Conservation (phyloP, 2,113 vertebrate species). For the Corythoichthys haematopterus region DNA sequence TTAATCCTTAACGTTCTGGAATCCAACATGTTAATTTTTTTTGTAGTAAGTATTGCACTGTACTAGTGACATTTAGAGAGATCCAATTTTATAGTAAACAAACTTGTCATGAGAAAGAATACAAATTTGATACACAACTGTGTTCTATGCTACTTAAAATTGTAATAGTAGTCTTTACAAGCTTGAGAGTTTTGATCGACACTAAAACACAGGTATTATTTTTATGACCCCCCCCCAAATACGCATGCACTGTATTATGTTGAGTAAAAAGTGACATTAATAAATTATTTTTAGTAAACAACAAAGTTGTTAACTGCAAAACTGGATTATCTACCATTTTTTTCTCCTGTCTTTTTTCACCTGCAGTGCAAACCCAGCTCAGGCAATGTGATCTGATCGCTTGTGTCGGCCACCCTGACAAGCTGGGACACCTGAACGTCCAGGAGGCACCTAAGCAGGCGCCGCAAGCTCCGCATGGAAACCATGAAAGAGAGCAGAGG, state of each 20-base stretch:
- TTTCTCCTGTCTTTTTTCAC: constrained; percentile 21
- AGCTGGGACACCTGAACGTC: constrained; percentile 45
- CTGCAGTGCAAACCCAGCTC: constrained; percentile 77
- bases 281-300: neutral
- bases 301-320: neutral
- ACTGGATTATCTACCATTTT: constrained; percentile 2
- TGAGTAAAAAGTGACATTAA: neutral
- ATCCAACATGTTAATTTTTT: neutral
- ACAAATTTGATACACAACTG: too few species aligned
- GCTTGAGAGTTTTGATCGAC: too few species aligned
- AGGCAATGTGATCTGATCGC: constrained; percentile 82
- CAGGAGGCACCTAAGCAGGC: constrained; percentile 35
- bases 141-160: too few species aligned
- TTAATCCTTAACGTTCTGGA: neutral
- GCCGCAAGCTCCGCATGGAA: constrained; percentile 5
- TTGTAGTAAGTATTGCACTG: too few species aligned
- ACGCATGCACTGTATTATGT: neutral
- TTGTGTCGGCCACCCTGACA: constrained; percentile 72
- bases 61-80: too few species aligned
- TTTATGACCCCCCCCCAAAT: too few species aligned
- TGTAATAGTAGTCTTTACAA: too few species aligned
- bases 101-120: too few species aligned
- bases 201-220: too few species aligned
- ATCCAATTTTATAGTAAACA: too few species aligned
- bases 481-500: constrained; percentile 36